Conservation (phyloP, 53 echinoderm and acorn worm species). For the Mesocentrotus franciscanus region DNA sequence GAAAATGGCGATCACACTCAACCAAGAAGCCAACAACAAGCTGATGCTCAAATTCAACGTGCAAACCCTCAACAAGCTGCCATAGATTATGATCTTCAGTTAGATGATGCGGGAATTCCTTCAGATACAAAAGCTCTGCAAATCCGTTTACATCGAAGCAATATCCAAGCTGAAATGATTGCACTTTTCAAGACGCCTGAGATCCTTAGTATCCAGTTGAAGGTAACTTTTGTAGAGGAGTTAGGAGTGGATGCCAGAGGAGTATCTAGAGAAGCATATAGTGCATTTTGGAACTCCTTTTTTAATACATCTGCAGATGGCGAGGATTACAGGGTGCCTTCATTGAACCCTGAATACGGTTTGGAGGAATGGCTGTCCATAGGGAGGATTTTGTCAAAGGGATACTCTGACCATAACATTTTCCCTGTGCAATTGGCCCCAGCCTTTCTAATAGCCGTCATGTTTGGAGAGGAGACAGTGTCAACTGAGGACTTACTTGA, state of each 20-base stretch:
- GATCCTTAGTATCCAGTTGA: constrained; percentile 39
- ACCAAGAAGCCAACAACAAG: neutral
- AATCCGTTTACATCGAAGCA: constrained; percentile 1
- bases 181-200: constrained; percentile 62
- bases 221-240: constrained; percentile 67
- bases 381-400: constrained; percentile 71
- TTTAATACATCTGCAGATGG: constrained; percentile 65
- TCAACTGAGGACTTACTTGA: constrained; percentile 62
- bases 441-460: constrained; percentile 66
- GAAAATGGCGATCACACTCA: neutral
- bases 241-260: constrained; percentile 59
- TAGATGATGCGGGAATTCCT: neutral
- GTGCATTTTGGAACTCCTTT: constrained; percentile 69
- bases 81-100: neutral
- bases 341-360: constrained; percentile 56
- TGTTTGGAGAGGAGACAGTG: constrained; percentile 68
- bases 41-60: neutral
- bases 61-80: neutral
- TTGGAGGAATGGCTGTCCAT: constrained; percentile 71
- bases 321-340: constrained; percentile 57
- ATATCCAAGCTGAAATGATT: constrained; percentile 24
- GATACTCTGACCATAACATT: constrained; percentile 64
- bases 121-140: neutral
- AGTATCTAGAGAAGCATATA: constrained; percentile 61
- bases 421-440: constrained; percentile 71